Evolutionary conservation across 1,140 invertebrate species (phyloP), one percentile per base, ranked within the genome.

Genomic region (Camponotus floridanus): DNA sequence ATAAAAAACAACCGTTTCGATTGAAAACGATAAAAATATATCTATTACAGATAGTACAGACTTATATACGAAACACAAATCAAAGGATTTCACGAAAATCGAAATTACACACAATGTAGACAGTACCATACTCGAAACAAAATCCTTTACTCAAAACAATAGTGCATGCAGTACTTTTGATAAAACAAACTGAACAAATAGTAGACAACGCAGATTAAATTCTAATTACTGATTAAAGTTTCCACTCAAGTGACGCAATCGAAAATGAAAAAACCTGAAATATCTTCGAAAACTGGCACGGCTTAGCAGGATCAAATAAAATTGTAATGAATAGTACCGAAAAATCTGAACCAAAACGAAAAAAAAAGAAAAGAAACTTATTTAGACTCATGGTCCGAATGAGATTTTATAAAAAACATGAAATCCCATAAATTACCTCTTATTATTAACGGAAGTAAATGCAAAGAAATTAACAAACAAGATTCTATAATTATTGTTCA

Each of bases 371-470:
- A 57, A 57, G 15, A 33, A 39, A 15, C 9, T 2, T 73, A 73
- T 36, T 11, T 73, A 5, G 70, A 73, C n/a, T 59, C 57, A 26
- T 73, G 51, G n/a, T 15, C 70, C 0, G 70, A 73, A 21, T 73
- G 51, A 42, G 51, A 73, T 11, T 73, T 5, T 31, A 6, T 57
- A 21, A 73, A 73, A 73, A 73, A 73, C 57, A 73, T 0, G 2
- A 39, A 33, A 7, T 57, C 15, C 0, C 11, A 26, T n/a, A 76
- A 76, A 13, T 26, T 76, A 62, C 39, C 57, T 6, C 6, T 76
- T 1, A 3, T 76, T 11, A 62, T 61, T 31, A 76, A 76, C 31
- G 74, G 21, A 0, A 76, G 39, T 13, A 76, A 62, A 6, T 45
- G 74, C 11, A 76, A 45, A 6, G 6, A 57, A 2, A 1, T 76